Conservation (phyloP, 2,888 invertebrate genomes). For the Notodonta ziczac region DNA sequence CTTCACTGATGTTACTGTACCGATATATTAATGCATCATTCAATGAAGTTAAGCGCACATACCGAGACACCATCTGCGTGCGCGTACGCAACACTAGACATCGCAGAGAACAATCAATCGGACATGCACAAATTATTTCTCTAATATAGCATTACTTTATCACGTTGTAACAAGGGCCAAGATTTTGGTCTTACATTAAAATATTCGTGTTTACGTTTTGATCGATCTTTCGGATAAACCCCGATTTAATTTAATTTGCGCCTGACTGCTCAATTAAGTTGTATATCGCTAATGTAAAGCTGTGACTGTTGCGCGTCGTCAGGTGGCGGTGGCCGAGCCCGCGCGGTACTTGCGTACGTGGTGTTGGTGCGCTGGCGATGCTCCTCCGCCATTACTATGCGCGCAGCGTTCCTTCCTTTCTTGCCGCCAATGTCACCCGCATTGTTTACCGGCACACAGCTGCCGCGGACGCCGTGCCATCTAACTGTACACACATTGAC, state of each 20-base stretch:
- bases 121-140: background rate
- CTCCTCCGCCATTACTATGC: conserved; percentile 70
- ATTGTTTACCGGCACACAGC: conserved; percentile 68
- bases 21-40: background rate
- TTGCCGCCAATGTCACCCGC: conserved; percentile 79
- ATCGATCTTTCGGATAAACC: background rate
- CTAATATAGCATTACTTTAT: background rate
- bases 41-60: background rate
- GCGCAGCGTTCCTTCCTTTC: conserved; percentile 75
- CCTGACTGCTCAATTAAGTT: background rate
- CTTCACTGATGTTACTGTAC: background rate
- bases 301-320: conserved; percentile 25
- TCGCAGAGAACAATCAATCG: background rate
- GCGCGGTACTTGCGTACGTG: conserved; percentile 34
- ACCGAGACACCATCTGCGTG: background rate
- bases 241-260: background rate
- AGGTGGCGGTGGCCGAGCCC: conserved; percentile 21
- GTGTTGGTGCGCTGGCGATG: conserved; percentile 39
- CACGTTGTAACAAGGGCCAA: background rate
- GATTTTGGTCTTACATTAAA: background rate
- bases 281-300: conserved; percentile 21
- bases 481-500: conserved; percentile 72
- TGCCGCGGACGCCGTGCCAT: conserved; percentile 49
- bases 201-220: background rate
- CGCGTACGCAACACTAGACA: conserved; percentile 1